Evolutionary conservation across 2,797 vertebrate genomes (phyloP), one percentile per base, ranked within the genome.

Genomic region (Darevskia mixta): DNA sequence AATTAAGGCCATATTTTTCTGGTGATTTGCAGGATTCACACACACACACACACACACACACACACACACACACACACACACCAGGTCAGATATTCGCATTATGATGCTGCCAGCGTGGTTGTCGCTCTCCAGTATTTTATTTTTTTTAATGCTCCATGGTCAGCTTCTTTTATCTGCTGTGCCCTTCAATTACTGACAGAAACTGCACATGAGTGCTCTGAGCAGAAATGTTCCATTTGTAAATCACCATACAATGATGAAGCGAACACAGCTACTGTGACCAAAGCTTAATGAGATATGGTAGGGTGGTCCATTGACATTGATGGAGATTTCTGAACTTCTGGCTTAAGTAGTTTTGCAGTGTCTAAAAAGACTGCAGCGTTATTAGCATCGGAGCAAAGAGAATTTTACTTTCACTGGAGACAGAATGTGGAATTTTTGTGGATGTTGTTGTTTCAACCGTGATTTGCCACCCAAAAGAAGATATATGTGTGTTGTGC

Each of bases 151-250:
- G 84, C 95, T 95, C 96, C 90, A 88, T 93, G 95, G 95, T 93
- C 93, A 96, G 76, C 85, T 91, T 95, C 94, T 93, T 96, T 96
- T 91, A 96, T 97, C 94, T 95, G 95, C 90, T 80, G 79, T 90
- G 90, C 88, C 92, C 91, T 96, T 96, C 94, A 95, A 43, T 96
- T 96, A 94, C 89, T 96, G 94, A 91, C 86, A 95, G 92, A 95
- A 92, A 84, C 23, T 58, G 79, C 83, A 91, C 8, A 1, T 49
- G 90, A 95, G 89, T 90, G 91, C 87, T 94, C 93, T 72, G 55
- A 86, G 91, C 85, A 92, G 87, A 32, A 78, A 90, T 6, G 2
- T 93, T 93, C 92, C 72, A 83, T 94, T 95, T 92, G 92, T 91
- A 89, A 90, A 80, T 90, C 83, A 71, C 73, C 77, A 45, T 83